phyloP scores from a whole-genome alignment of 2,888 invertebrate species.

The Hyles lineata region DNA sequence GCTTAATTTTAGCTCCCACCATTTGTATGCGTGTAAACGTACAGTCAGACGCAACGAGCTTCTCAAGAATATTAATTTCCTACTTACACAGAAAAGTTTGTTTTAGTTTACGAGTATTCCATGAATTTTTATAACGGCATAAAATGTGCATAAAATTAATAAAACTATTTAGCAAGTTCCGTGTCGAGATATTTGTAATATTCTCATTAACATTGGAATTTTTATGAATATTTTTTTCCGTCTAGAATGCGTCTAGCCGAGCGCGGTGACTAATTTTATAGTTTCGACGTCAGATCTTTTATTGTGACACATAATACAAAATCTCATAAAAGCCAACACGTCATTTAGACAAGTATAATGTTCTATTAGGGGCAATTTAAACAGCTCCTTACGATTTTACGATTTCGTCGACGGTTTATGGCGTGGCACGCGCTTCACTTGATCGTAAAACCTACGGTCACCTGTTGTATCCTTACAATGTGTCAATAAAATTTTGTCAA shows the following conservation, averaged over 20 bases:
- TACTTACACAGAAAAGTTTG: constrained; percentile 1
- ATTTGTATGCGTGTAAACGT: constrained; percentile 20
- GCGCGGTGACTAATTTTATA: constrained; percentile 54
- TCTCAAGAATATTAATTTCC: constrained; percentile 10
- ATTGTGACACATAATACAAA: constrained; percentile 64
- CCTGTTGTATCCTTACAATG: constrained; percentile 75
- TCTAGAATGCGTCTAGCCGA: constrained; percentile 53
- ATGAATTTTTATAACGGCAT: background rate
- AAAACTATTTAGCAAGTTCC: background rate
- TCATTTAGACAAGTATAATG: constrained; percentile 73
- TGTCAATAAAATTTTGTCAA: constrained; percentile 77
- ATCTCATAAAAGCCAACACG: constrained; percentile 72
- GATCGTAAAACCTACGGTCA: constrained; percentile 80
- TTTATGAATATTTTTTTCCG: constrained; percentile 29
- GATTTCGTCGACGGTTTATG: constrained; percentile 72
- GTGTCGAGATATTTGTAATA: background rate
- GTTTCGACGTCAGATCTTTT: constrained; percentile 54
- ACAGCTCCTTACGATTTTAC: constrained; percentile 73
- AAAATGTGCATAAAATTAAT: background rate
- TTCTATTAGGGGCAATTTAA: constrained; percentile 74
- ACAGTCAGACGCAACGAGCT: constrained; percentile 13
- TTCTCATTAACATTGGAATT: background rate
- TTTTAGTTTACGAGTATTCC: background rate
- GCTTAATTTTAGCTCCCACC: constrained; percentile 19
- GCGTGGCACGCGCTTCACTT: constrained; percentile 67